phyloP scores from a whole-genome alignment of 2,888 invertebrate species.

The Acanthacorydalis orientalis region DNA sequence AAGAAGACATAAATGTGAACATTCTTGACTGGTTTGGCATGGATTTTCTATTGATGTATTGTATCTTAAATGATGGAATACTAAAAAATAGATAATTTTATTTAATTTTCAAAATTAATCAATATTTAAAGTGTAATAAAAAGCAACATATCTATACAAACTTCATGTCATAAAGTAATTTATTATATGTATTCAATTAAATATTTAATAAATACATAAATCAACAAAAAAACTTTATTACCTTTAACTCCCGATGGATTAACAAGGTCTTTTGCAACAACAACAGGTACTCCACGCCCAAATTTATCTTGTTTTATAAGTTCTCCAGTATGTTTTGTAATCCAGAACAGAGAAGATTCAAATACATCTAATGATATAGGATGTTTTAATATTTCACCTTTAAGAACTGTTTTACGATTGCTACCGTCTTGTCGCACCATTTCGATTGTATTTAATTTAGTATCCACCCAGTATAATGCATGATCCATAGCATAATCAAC shows the following conservation, averaged over 20 bases:
- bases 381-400: slow-evolving; percentile 57
- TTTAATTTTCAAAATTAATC: neutral
- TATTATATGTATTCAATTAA: neutral
- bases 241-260: slow-evolving; percentile 76
- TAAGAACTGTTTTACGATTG: slow-evolving; percentile 50
- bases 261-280: slow-evolving; percentile 65
- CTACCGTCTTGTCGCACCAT: slow-evolving; percentile 69
- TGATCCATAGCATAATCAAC: slow-evolving; percentile 84
- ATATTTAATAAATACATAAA: neutral
- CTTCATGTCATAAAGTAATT: neutral
- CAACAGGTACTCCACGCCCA: slow-evolving; percentile 78
- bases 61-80: slow-evolving; percentile 71
- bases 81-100: slow-evolving; percentile 22
- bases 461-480: slow-evolving; percentile 89
- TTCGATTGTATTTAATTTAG: slow-evolving; percentile 80
- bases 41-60: slow-evolving; percentile 53
- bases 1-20: slow-evolving; percentile 85
- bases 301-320: slow-evolving; percentile 88
- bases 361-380: slow-evolving; percentile 86
- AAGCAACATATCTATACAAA: neutral
- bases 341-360: slow-evolving; percentile 85
- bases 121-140: no score
- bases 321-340: slow-evolving; percentile 78
- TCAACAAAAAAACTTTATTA: slow-evolving; percentile 16
- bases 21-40: slow-evolving; percentile 48